Base-by-base conservation (phyloP, 2,888 invertebrate species). In the Hololepta plana region DNA sequence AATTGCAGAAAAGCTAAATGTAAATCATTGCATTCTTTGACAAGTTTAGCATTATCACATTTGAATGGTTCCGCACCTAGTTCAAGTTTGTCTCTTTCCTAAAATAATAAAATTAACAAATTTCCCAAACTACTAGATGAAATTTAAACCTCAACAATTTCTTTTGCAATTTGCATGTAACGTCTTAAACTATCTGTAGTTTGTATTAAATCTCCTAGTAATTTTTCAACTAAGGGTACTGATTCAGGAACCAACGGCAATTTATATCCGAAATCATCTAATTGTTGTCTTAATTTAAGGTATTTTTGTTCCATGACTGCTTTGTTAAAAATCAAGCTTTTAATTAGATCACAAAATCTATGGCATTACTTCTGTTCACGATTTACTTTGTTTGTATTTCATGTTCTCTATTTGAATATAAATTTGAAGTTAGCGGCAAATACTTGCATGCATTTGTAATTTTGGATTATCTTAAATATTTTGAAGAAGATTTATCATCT, bases 181-280 rank as follows among this genome's bases (percentile, higher is more conserved):
- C 84, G 76, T 44, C 81, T 74, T 28, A 88, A 59, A 45, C 76
- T 84, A 38, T 79, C 74, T n/a, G 85, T 88, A 5, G 87, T 87
- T 48, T 80, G 76, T 32, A 87, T 61, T 31, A 90, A 62, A 55
- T 91, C 90, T 22, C 72, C 71, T 27, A 88, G 57, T 31, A 91
- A 51, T 44, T 69, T 71, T 53, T 81, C 76, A 36, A 87, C 80
- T 35, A 91, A 55, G 17, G 81, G 74, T 20, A 87, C 61, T 22
- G 76, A 72, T 34, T 87, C 81, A 8, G 74, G 51, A 1, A 73
- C 72, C 34, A 90, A 58, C 2, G 68, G 59, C 44, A 84, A 76
- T 22, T 64, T 67, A 47, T 87, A 90, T 2, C 90, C 90, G 34
- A 88, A 62, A 32, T 72, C 70, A 53, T 88, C 77, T 19, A 90